Base-by-base conservation (phyloP, 2,113 vertebrate genomes). In the Hyla sarda region DNA sequence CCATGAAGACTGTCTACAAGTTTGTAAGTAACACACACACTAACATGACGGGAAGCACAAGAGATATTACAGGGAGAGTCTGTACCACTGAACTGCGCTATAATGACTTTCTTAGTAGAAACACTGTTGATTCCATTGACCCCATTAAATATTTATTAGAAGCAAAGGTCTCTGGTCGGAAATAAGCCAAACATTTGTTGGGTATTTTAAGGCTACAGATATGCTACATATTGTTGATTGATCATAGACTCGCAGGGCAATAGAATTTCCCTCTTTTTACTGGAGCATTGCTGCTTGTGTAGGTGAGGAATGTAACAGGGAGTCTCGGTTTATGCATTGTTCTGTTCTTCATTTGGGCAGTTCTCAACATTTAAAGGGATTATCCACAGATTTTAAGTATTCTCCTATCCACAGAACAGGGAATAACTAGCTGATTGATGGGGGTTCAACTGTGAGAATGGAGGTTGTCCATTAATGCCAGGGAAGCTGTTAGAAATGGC, bases 1-100 rank as follows among this genome's bases (percentile, higher is more conserved):
- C 98, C 69, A 99, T 99, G 98, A 99, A 97, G 93, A 99, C 96
- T 0, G 98, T 97, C 89, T 99, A 99, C 92, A 99, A 99, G 92
- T 98, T 99, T 92, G 98, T 99, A 96, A 98, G 96, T 94, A 23
- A 56, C 47, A n/a, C 12, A 56, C 47, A n/a, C 12, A 28, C 17
- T 75, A 9, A 17, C n/a, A 75, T 50, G 37, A 8, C 47, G 14
- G 21, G 17, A 56, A 56, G 28, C 30, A 34, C 50, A 78, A 16
- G 28, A 11, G 11, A 12, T 19, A 58, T 34, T 54, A 32, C 41
- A 48, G 25, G 41, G 37, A n/a, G 16, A 47, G 23, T 47, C 23
- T 37, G 30, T 37, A 37, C 69, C 37, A 37, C 17, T 19, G 12
- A 48, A 13, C 73, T 30, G n/a, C 11, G 48, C 25, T 28, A 1